Base-by-base conservation (phyloP, 2,888 invertebrate species). In the Xanthorhoe spadicearia region DNA sequence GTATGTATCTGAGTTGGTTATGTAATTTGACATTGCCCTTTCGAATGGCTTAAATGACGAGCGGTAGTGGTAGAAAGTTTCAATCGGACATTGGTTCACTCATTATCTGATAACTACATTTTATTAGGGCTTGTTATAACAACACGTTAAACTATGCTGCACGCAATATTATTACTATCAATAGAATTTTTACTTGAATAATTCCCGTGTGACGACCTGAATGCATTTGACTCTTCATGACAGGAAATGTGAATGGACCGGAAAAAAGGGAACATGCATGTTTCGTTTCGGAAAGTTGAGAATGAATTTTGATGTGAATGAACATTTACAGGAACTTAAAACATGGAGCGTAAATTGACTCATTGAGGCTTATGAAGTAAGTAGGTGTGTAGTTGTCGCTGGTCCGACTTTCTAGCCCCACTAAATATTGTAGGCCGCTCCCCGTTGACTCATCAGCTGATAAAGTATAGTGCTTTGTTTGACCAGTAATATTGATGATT, bases 391-490 rank as follows among this genome's bases (percentile, higher is more conserved):
- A 43, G 38, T 43, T 43, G 38, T 43, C 38, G 38, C 38, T 43
- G 10, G 38, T 49, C 35, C 19, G 15, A 19, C 61, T 54, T 56
- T 55, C 50, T 32, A 19, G 46, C 15, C 32, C 52, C 38, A 46
- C 28, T 59, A 46, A 57, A 52, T 61, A 50, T 53, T 51, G 35
- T 61, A 61, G 43, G 57, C 58, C 68, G 38, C 66, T 50, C 68
- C 71, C 50, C 46, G 28, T 19, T 73, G 66, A 79, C 66, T 78
- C 80, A 75, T 65, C 35, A 23, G 9, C 38, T 66, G 78, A 76
- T 79, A 74, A 73, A 62, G 68, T 68, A 76, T 48, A 73, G 56
- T 49, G 61, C 58, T 68, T 58, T 68, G 73, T 75, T 74, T 73
- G 61, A 72, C 71, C 74, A 67, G 51, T 55, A 63, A 61, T 71